Evolutionary conservation across 2,888 invertebrate species (phyloP), one percentile per base, ranked within the genome.

Genomic region (Oligia latruncula): DNA sequence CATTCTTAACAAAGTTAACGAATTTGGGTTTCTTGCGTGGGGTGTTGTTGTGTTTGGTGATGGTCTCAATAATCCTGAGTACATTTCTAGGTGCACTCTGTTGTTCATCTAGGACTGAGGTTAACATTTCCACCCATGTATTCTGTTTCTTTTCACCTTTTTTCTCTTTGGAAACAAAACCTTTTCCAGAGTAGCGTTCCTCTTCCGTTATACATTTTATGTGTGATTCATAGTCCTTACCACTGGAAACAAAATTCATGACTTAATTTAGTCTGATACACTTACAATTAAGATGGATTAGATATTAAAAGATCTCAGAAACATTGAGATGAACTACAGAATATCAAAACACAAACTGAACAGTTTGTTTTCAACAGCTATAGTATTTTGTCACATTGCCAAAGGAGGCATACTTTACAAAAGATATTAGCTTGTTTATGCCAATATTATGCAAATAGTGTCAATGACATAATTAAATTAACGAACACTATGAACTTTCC

Each of bases 91-190:
- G 97, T 46, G 98, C 94, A 89, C 95, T 95, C 55, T 93, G 92
- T 66, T 97, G 97, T 84, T 97, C 97, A 55, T 97, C 97, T 35
- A 98, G 93, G 9, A 98, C 97, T 43, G 97, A 96, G 80, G 98
- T 97, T 23, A 98, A 97, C 93, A 98, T 97, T 91, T 98, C 98
- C 29, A 98, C 97, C 99, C 99, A 99, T 72, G 97, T 97, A 91
- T 98, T 98, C 93, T 99, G 99, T 92, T 99, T 99, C 86, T 97
- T 97, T 92, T 98, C 98, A 13, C 99, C 99, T 95, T 99, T 99
- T 92, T 98, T 98, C 78, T 98, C 97, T 91, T 98, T 98, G 8
- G 98, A 97, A 43, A 97, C 97, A 92, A 98, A 98, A 66, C 98
- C 98, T 94, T 98, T 98, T 0, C 98, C 99, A 13, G 98, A 98